phyloP scores from a whole-genome alignment of 2,113 vertebrate species.

The Harpagus bidentatus region DNA sequence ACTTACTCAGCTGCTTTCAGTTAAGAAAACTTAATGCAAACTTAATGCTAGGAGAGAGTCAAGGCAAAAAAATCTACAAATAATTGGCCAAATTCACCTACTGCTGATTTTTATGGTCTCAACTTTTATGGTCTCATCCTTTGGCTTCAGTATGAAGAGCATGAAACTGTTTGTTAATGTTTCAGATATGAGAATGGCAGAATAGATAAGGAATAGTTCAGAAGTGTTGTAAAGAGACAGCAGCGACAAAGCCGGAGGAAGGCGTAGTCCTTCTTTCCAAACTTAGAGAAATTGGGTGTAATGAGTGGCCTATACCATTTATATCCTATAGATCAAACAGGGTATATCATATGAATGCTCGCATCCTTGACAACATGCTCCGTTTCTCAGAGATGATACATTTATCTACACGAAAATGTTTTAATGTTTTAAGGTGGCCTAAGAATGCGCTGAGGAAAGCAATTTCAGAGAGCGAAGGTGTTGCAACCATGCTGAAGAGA shows the following conservation, averaged over 20 bases:
- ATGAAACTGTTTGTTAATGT: background rate
- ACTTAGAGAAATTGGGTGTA: background rate
- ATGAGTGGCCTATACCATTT: background rate
- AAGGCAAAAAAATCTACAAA: background rate
- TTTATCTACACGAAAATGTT: background rate
- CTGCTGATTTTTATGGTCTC: background rate
- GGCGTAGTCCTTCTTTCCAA: background rate
- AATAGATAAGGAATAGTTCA: background rate
- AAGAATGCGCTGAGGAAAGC: background rate
- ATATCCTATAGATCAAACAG: background rate
- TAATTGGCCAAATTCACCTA: background rate
- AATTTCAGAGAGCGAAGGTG: background rate
- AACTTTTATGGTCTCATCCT: background rate
- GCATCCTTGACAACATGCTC: background rate
- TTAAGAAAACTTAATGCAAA: background rate
- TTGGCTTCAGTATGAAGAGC: background rate
- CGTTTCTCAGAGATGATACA: background rate
- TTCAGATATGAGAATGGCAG: background rate
- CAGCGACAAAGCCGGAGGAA: accelerated
- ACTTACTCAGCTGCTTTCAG: background rate
- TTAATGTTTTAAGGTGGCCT: background rate
- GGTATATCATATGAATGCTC: background rate
- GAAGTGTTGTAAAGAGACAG: background rate
- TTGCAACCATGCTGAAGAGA: background rate
- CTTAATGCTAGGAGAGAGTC: background rate